A percentile compares a stretch with the other conserved stretches of the same genome.
Conservation (phyloP, 1,140 invertebrate genomes). For the Pachyrhynchus sulphureomaculatus region DNA sequence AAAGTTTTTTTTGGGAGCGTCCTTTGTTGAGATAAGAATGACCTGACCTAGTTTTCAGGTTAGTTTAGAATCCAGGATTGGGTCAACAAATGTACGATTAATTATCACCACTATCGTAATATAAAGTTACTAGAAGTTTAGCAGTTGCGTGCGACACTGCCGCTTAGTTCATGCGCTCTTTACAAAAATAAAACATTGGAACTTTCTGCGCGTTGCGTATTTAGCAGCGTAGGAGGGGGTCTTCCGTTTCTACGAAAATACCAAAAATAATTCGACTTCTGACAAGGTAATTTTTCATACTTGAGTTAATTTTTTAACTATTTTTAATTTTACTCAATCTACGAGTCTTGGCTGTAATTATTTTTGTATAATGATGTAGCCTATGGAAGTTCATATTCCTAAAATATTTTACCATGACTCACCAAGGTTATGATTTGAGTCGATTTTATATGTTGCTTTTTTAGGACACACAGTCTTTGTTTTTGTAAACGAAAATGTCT, state of each 20-base stretch:
- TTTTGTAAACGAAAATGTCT: constrained; percentile 45
- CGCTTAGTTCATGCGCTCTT: constrained; percentile 6
- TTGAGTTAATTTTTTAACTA: background rate
- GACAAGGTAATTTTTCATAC: constrained; percentile 19
- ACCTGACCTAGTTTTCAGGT: too few species aligned
- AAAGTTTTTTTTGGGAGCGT: too few species aligned
- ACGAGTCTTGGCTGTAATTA: background rate
- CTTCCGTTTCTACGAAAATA: constrained; percentile 16
- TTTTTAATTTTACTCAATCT: background rate
- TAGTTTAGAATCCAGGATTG: too few species aligned
- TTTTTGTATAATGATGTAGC: background rate
- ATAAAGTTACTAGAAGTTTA: too few species aligned
- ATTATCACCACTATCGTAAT: too few species aligned
- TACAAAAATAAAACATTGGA: background rate
- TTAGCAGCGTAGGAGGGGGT: constrained; percentile 22
- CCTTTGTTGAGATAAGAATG: too few species aligned
- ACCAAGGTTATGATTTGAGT: constrained; percentile 4
- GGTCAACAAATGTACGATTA: too few species aligned
- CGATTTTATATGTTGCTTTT: constrained; percentile 15
- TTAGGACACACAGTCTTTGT: constrained; percentile 29
- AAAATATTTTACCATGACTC: constrained; percentile 24
- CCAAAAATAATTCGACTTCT: constrained; percentile 15
- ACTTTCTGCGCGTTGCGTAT: constrained; percentile 18
- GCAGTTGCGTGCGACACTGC: background rate
- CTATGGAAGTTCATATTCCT: background rate